Conservation (phyloP, 2,113 vertebrate genomes). For the Thermophis baileyi region DNA sequence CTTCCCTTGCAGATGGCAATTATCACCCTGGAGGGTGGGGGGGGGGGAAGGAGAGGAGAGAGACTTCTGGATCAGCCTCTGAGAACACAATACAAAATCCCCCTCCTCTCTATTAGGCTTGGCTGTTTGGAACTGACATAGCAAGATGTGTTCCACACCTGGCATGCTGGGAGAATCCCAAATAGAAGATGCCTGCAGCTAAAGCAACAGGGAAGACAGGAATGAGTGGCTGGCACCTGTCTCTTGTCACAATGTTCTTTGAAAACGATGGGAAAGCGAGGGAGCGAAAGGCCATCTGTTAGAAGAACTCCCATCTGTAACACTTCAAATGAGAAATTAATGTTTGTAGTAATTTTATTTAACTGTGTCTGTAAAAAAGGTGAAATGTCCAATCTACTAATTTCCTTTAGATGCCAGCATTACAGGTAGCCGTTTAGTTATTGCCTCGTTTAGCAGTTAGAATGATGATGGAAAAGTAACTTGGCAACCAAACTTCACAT, state of each 20-base stretch:
- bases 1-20: not conserved
- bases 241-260: constrained; percentile 20
- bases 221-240: constrained; percentile 18
- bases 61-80: not conserved
- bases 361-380: constrained; percentile 27
- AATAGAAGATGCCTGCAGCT: not conserved
- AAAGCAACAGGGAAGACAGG: not conserved
- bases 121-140: not conserved
- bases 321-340: constrained; percentile 41
- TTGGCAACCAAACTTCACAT: not conserved
- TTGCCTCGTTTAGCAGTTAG: not conserved
- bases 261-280: not conserved
- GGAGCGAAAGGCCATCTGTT: constrained; percentile 42
- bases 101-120: not conserved
- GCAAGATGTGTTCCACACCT: not conserved
- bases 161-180: constrained; percentile 10
- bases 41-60: not conserved
- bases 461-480: not conserved
- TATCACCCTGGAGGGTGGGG: not conserved
- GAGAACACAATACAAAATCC: not conserved
- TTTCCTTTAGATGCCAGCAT: constrained; percentile 33
- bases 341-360: constrained; percentile 35
- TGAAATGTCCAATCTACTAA: constrained; percentile 16
- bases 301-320: constrained; percentile 35
- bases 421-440: not conserved